Percentiles rank a stretch among this genome's conserved stretches.
Evolutionary conservation across 1,140 invertebrate genomes (phyloP).

Genomic region (Drosophila mayri): DNA sequence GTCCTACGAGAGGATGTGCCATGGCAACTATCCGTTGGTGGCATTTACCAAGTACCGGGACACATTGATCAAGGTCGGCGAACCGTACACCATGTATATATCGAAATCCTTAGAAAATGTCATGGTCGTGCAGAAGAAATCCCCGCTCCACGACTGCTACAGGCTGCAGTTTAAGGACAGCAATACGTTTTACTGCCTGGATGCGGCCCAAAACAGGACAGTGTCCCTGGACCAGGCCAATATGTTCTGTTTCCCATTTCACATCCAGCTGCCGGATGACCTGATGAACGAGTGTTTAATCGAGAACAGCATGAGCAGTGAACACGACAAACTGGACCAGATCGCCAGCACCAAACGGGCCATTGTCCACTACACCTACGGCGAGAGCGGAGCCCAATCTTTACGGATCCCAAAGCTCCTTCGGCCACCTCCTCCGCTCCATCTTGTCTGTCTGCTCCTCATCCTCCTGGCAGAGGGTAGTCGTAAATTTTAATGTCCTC

Average conservation of each 20-base stretch:
- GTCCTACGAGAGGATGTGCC: conserved; percentile 24
- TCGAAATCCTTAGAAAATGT: conserved; percentile 24
- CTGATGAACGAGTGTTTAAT: conserved; percentile 48
- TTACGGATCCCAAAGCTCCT: background rate
- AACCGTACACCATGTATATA: conserved; percentile 50
- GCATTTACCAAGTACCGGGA: conserved; percentile 56
- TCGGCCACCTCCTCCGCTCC: background rate
- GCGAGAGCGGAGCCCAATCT: background rate
- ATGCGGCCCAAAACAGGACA: background rate
- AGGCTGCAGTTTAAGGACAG: conserved; percentile 25
- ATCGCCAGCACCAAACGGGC: conserved; percentile 18
- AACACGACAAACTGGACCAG: background rate
- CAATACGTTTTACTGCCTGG: conserved; percentile 29
- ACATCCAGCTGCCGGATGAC: conserved; percentile 65
- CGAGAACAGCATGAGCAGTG: background rate
- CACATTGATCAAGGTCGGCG: conserved; percentile 43
- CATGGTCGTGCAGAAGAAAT: conserved; percentile 46
- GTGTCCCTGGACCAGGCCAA: conserved; percentile 17
- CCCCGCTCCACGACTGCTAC: conserved; percentile 33
- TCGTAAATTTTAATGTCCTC: conserved; percentile 68
- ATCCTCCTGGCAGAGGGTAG: conserved; percentile 31
- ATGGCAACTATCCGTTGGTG: conserved; percentile 36
- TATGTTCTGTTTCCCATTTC: conserved; percentile 69
- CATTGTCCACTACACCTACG: conserved; percentile 55
- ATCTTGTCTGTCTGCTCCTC: conserved; percentile 5